Evolutionary conservation across 2,113 vertebrate species (phyloP), one percentile per base, ranked within the genome.

Genomic region (Vidua macroura): DNA sequence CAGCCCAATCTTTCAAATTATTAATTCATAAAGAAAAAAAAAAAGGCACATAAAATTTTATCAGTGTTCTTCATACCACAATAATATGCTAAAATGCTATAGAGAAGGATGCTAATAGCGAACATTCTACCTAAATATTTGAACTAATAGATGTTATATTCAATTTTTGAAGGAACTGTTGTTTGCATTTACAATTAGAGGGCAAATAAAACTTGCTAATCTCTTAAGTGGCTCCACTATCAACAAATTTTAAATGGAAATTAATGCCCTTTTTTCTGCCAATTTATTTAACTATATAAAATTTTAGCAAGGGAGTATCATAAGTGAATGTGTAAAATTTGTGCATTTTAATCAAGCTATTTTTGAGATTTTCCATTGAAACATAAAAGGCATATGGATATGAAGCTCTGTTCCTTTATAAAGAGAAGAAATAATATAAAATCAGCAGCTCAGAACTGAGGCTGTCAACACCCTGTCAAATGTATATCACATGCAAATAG

Each of bases 391-490:
- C 88, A 92, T 94, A 92, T 86, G 89, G 94, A 83, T 92, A 92
- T 49, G 62, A 84, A 91, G 73, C 91, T 87, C 59, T 95, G 46
- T 53, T 58, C 20, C 33, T 95, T 86, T 75, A 52, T 68, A 89
- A 90, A 67, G 37, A 79, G 49, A 88, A 81, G 49, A 77, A 91
- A 82, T 41, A 91, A 55, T 66, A 73, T 72, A 81, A 92, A 93
- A 94, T 60, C 73, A 41, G 44, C 76, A 95, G 15, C 76, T 81
- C 48, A 75, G 56, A 91, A 67, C 44, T 75, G n/a, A 92, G 49
- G 62, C 91, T 96, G 91, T 94, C 91, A 95, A 72, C 94, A 3
- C 91, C 69, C 43, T 94, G 92, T 94, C 95, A 95, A 79, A 95
- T 30, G 13, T 68, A 93, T 82, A 88, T 56, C 60, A 31, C 28